Percentiles rank a stretch among this genome's conserved stretches.
Evolutionary conservation across 2,797 vertebrate species (phyloP).

Genomic region (Craterocephalus amniculus): DNA sequence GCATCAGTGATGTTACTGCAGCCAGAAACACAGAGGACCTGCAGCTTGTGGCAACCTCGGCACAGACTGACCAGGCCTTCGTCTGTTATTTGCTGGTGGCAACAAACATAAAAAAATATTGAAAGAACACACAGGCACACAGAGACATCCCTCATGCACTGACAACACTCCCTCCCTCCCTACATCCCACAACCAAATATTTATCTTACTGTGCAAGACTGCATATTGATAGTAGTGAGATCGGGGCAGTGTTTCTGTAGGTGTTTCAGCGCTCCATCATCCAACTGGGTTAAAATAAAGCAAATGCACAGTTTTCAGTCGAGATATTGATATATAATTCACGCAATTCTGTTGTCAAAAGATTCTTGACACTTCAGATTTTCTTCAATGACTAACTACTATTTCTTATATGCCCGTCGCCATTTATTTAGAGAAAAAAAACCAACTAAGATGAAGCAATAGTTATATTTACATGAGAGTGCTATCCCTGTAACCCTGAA

Average conservation of each 20-base stretch:
- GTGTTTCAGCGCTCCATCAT: slow-evolving; percentile 91
- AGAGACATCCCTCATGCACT: slow-evolving; percentile 11
- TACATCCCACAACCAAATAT: slow-evolving; percentile 7
- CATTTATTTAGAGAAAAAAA: no score
- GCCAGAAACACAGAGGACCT: slow-evolving; percentile 91
- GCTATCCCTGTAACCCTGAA: neutral
- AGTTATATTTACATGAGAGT: neutral
- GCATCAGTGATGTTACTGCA: slow-evolving; percentile 92
- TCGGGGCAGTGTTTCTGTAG: slow-evolving; percentile 92
- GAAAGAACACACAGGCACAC: slow-evolving; percentile 23
- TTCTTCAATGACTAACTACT: neutral
- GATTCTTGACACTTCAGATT: neutral
- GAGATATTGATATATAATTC: slow-evolving; percentile 6
- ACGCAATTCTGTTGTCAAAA: neutral
- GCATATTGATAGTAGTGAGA: slow-evolving; percentile 91
- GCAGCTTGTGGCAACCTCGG: slow-evolving; percentile 89
- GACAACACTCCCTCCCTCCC: slow-evolving; percentile 5
- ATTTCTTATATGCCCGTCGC: no score
- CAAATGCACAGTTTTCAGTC: neutral
- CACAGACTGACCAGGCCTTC: slow-evolving; percentile 92
- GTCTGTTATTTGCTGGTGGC: slow-evolving; percentile 88
- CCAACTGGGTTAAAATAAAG: slow-evolving; percentile 77
- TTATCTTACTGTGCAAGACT: slow-evolving; percentile 90
- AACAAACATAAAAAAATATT: slow-evolving; percentile 34
- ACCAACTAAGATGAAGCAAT: neutral